Percentiles rank a stretch among this genome's conserved stretches.
These are phyloP conservation scores for Ceryle rudis DNA, from an alignment of 2,797 vertebrate species.

Conservation along the genomic window DNA sequence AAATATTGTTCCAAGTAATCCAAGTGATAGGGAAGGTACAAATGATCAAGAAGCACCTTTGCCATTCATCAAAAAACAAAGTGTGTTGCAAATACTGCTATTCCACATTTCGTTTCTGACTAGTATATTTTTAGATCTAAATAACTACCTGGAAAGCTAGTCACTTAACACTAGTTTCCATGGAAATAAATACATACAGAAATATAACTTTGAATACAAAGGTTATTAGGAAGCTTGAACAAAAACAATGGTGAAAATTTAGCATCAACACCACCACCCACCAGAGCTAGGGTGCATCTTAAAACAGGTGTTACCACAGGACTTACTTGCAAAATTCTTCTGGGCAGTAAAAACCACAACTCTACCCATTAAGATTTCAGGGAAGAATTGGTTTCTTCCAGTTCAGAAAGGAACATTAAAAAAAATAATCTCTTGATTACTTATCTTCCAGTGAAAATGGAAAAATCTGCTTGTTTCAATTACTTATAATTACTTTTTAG, in stretches of 20 bases:
- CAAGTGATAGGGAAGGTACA: background rate
- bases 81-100: background rate
- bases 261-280: background rate
- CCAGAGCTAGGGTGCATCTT: background rate
- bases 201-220: background rate
- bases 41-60: background rate
- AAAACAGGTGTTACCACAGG: background rate
- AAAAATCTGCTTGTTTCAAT: background rate
- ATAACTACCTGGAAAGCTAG: background rate
- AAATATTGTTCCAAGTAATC: background rate
- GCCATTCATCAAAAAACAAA: background rate
- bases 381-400: background rate
- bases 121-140: background rate
- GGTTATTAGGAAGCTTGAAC: background rate
- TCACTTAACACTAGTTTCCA: background rate
- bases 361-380: background rate
- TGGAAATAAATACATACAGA: background rate
- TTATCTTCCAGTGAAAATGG: background rate
- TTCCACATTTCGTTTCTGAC: background rate
- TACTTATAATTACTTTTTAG: background rate
- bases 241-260: background rate
- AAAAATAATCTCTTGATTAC: background rate
- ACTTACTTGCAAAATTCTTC: background rate
- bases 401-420: background rate
- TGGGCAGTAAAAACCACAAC: background rate